phyloP scores from a whole-genome alignment of 2,888 invertebrate species.

The Drosophila meridiana region DNA sequence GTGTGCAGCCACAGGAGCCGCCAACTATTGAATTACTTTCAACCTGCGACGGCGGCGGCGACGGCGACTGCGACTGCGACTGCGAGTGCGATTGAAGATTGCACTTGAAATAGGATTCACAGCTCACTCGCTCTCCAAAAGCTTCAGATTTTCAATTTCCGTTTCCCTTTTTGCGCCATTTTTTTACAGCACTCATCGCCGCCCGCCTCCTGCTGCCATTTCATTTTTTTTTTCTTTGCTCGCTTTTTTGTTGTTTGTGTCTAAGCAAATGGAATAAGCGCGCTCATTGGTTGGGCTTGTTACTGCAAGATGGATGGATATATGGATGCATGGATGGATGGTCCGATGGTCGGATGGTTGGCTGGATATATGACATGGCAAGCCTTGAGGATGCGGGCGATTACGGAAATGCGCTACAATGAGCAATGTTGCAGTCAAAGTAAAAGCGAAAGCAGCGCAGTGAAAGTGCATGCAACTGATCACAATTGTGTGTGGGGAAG shows the following conservation, averaged over 20 bases:
- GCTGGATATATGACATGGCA: slow-evolving; percentile 11
- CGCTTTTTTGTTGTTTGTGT: slow-evolving; percentile 65
- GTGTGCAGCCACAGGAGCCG: slow-evolving; percentile 45
- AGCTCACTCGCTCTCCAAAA: slow-evolving; percentile 79
- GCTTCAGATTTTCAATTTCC: slow-evolving; percentile 81
- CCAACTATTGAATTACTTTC: slow-evolving; percentile 80
- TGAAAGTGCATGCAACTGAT: slow-evolving; percentile 39
- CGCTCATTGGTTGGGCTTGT: slow-evolving; percentile 74
- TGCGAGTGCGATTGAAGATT: slow-evolving; percentile 66
- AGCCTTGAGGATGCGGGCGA: slow-evolving; percentile 43
- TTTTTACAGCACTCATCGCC: slow-evolving; percentile 34
- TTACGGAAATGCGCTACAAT: slow-evolving; percentile 52
- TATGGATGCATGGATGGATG: slow-evolving; percentile 30
- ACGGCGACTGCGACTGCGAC: slow-evolving; percentile 60
- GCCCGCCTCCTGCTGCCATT: slow-evolving; percentile 7
- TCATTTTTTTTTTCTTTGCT: background rate
- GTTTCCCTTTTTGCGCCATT: slow-evolving; percentile 66
- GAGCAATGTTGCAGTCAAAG: slow-evolving; percentile 19
- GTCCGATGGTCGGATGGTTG: slow-evolving; percentile 11
- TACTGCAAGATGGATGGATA: slow-evolving; percentile 60
- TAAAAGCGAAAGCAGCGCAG: slow-evolving; percentile 42
- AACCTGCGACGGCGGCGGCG: slow-evolving; percentile 66
- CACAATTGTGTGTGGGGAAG: background rate
- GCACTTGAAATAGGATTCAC: slow-evolving; percentile 81
- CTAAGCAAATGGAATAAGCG: slow-evolving; percentile 80